Percentiles rank a stretch among this genome's conserved stretches.
Conservation (phyloP, 2,888 invertebrate genomes). For the Caenorhabditis zanzibari region DNA sequence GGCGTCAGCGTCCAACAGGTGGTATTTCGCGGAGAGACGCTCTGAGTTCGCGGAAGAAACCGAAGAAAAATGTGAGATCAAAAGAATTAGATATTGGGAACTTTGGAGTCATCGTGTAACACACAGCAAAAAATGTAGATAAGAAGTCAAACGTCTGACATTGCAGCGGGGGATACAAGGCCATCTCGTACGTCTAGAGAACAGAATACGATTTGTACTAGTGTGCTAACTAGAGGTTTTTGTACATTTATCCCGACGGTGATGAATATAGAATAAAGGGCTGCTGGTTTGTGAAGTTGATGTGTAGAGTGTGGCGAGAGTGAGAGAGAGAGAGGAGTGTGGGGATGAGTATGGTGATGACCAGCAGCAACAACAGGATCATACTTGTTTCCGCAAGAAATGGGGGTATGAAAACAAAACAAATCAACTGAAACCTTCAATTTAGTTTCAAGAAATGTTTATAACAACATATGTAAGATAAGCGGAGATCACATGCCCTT, state of each 20-base stretch:
- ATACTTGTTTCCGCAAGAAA: background rate
- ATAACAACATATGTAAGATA: conserved; percentile 3
- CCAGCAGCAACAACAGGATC: conserved; percentile 16
- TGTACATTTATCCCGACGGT: background rate
- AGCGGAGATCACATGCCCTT: conserved; percentile 13
- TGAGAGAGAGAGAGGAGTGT: too few species aligned
- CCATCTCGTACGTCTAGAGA: conserved; percentile 15
- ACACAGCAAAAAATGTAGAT: conserved; percentile 1
- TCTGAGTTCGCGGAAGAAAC: conserved; percentile 4
- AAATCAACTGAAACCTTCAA: conserved; percentile 19
- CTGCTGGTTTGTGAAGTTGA: conserved; percentile 11
- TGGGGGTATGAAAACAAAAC: background rate
- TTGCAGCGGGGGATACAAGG: conserved; percentile 14
- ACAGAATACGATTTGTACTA: conserved; percentile 6
- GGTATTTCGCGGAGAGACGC: conserved; percentile 16
- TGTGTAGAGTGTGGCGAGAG: background rate
- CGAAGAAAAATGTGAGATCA: conserved; percentile 6
- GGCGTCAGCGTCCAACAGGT: conserved; percentile 45
- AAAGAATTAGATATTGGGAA: conserved; percentile 6
- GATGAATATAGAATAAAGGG: background rate
- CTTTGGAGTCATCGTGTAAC: conserved; percentile 7
- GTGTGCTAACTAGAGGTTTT: too few species aligned
- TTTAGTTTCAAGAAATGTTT: background rate
- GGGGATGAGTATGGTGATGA: background rate
- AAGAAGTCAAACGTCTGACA: conserved; percentile 31